phyloP scores from a whole-genome alignment of 2,113 vertebrate species.

The Sclerurus mexicanus region DNA sequence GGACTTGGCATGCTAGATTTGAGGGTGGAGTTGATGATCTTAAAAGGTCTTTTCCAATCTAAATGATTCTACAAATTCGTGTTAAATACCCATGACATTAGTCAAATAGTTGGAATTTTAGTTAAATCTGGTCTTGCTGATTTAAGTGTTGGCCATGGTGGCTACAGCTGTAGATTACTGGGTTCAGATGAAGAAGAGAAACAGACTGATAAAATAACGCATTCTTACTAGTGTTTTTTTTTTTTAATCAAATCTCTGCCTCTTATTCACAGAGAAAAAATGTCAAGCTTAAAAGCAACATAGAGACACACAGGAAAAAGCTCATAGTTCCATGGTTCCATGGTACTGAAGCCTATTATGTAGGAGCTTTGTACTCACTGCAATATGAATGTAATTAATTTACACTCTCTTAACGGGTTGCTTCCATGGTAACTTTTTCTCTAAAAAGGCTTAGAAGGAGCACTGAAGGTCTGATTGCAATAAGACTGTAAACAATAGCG shows the following conservation, averaged over 20 bases:
- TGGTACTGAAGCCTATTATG: neutral
- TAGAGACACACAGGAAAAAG: neutral
- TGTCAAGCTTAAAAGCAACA: neutral
- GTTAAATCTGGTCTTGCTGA: neutral
- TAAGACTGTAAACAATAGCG: conserved; percentile 42
- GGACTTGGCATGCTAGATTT: neutral
- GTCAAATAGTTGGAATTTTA: neutral
- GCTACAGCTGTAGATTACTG: neutral
- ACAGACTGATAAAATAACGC: neutral
- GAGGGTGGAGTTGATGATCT: neutral
- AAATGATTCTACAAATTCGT: neutral
- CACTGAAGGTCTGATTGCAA: conserved; percentile 56
- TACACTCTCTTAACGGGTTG: neutral
- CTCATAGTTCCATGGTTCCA: neutral
- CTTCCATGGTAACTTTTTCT: conserved; percentile 47
- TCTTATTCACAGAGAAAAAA: neutral
- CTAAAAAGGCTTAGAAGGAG: conserved; percentile 69
- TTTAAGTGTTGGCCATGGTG: neutral
- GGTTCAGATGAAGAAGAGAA: neutral
- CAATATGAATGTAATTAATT: neutral
- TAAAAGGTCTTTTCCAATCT: neutral
- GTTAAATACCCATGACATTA: neutral
- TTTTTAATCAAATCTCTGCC: neutral
- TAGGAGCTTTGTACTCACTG: neutral
- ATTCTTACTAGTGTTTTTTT: neutral